Percentiles rank a stretch among this genome's conserved stretches.
These are phyloP conservation scores for Tetrax tetrax DNA, from an alignment of 2,113 vertebrate species.

Conservation along the genomic window DNA sequence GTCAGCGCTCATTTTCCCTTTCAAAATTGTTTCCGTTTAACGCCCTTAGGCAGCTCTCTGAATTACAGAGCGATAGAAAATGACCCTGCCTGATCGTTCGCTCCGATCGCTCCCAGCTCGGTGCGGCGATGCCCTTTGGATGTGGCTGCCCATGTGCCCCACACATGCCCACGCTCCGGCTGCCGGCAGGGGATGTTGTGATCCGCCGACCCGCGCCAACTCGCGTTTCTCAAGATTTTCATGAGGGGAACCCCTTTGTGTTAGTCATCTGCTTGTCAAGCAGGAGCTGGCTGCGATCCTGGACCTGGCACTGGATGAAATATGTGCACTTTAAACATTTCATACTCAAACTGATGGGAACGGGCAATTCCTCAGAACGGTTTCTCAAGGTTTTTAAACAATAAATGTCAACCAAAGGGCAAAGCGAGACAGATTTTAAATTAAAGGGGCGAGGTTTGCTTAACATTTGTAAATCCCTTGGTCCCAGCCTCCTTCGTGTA, in stretches of 20 bases:
- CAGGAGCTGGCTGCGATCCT: slow-evolving; percentile 43
- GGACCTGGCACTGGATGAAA: slow-evolving; percentile 63
- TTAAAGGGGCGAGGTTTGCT: background rate
- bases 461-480: background rate
- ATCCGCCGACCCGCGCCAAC: slow-evolving; percentile 3
- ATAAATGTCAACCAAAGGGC: slow-evolving; percentile 50
- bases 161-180: background rate
- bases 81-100: background rate
- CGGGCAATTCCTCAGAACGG: slow-evolving; percentile 23
- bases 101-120: background rate
- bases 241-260: slow-evolving; percentile 57
- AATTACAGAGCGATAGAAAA: background rate
- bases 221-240: slow-evolving; percentile 27
- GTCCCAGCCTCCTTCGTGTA: background rate
- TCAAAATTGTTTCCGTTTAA: background rate
- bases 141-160: slow-evolving; percentile 18
- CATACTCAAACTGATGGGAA: slow-evolving; percentile 33
- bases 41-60: background rate
- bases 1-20: background rate
- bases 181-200: slow-evolving; percentile 9
- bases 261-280: slow-evolving; percentile 75
- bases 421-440: background rate
- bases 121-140: accelerated
- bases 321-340: slow-evolving; percentile 57
- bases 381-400: slow-evolving; percentile 53